phyloP scores from a whole-genome alignment of 2,113 vertebrate genomes.

The Stercorarius parasiticus region DNA sequence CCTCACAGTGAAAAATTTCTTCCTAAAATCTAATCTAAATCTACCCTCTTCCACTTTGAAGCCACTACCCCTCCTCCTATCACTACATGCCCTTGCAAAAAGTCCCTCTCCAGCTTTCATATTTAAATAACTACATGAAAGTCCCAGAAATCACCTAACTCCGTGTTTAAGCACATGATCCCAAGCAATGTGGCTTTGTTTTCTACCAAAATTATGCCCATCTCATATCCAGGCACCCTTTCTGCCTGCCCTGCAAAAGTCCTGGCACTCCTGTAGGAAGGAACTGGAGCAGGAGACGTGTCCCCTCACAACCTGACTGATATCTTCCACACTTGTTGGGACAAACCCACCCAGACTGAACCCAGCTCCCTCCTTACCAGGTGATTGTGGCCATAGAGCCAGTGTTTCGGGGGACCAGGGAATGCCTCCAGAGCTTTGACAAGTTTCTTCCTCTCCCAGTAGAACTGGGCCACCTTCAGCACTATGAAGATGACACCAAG shows the following conservation, averaged over 20 bases:
- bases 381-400: slow-evolving; percentile 74
- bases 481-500: slow-evolving; percentile 58
- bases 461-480: slow-evolving; percentile 56
- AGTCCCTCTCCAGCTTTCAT: background rate
- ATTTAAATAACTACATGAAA: background rate
- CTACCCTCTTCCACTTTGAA: too few species aligned
- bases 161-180: background rate
- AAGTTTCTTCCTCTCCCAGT: slow-evolving; percentile 40
- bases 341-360: background rate
- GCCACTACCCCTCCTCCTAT: too few species aligned
- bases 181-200: background rate
- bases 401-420: slow-evolving; percentile 74
- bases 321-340: background rate
- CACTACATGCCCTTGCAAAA: too few species aligned
- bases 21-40: too few species aligned
- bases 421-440: slow-evolving; percentile 69
- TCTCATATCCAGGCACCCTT: background rate
- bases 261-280: background rate
- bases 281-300: background rate
- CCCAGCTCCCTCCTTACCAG: slow-evolving; percentile 65
- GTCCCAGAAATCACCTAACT: background rate
- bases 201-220: background rate
- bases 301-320: background rate
- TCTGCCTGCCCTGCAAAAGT: background rate
- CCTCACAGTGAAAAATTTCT: too few species aligned